Base-by-base conservation (phyloP, 1,140 invertebrate genomes). In the Orchesella cincta region DNA sequence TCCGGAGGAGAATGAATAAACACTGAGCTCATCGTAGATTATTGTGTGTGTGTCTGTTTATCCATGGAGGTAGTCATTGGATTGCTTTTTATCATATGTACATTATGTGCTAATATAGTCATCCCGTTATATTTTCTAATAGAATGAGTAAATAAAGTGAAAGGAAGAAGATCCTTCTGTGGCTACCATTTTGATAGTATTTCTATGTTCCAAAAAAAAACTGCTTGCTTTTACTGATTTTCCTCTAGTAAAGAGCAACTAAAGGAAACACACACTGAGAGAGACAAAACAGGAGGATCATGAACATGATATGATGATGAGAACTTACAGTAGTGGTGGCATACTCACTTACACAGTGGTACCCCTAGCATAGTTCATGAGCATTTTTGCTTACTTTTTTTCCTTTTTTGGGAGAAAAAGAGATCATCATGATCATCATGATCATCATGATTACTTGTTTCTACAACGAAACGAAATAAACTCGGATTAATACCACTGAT, bases 401-500 rank as follows among this genome's bases (percentile, higher is more conserved):
- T n/a, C n/a, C n/a, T n/a, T n/a, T n/a, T n/a, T n/a, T n/a, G 39
- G 5, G 39, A 46, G 18, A 5, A 8, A 18, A 18, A 46, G 5
- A 46, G 5, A 46, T 46, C 39, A 46, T 46, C 39, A 46, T 46
- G 5, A 46, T 46, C 39, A 46, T 46, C 52, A 57, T 46, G 5
- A 46, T 46, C 5, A 46, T 46, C 39, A 18, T 18, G 14, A 5
- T 57, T 57, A 57, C 12, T 57, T 57, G 14, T 57, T 57, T 57
- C 52, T n/a, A 57, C 52, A 57, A 57, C 52, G 52, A 57, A 26
- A 14, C 23, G 52, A 57, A 57, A 57, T 57, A 57, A 57, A 57
- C 52, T 57, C 52, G 52, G 52, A 57, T 57, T 57, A 57, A 57
- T 57, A 26, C 52, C 52, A 57, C 52, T 57, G 52, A 57, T 57